phyloP scores from a whole-genome alignment of 2,888 invertebrate species.

The Clostera curtula region DNA sequence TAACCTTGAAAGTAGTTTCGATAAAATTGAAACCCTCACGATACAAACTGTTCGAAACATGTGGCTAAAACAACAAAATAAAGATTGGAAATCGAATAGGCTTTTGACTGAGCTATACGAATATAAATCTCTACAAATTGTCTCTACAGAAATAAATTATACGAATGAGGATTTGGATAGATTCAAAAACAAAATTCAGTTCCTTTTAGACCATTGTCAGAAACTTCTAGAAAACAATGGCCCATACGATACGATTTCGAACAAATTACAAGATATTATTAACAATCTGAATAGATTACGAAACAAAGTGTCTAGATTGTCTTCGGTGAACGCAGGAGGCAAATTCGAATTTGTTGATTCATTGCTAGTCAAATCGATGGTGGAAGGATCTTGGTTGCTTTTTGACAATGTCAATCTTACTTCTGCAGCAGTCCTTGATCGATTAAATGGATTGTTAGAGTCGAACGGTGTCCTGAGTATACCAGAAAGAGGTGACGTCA shows the following conservation, averaged over 20 bases:
- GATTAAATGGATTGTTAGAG: conserved; percentile 96
- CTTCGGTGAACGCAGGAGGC: conserved; percentile 86
- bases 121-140: conserved; percentile 37
- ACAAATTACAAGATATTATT: conserved; percentile 36
- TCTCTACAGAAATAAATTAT: conserved; percentile 18
- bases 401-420: conserved; percentile 96
- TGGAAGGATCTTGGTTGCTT: conserved; percentile 88
- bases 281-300: conserved; percentile 49
- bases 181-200: conserved; percentile 45
- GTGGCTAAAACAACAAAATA: conserved; percentile 39
- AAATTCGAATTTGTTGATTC: conserved; percentile 96
- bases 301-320: conserved; percentile 62
- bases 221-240: conserved; percentile 29
- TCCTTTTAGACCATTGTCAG: conserved; percentile 40
- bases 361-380: conserved; percentile 87
- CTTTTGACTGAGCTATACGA: conserved; percentile 42
- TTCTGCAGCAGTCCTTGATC: conserved; percentile 96
- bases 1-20: conserved; percentile 81
- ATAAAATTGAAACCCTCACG: conserved; percentile 71
- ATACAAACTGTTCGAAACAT: conserved; percentile 63
- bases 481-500: conserved; percentile 92
- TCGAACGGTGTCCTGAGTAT: conserved; percentile 91
- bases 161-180: conserved; percentile 32
- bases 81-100: conserved; percentile 37
- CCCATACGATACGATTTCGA: conserved; percentile 14